phyloP scores from a whole-genome alignment of 2,113 vertebrate genomes.

The Turdus rufiventris region DNA sequence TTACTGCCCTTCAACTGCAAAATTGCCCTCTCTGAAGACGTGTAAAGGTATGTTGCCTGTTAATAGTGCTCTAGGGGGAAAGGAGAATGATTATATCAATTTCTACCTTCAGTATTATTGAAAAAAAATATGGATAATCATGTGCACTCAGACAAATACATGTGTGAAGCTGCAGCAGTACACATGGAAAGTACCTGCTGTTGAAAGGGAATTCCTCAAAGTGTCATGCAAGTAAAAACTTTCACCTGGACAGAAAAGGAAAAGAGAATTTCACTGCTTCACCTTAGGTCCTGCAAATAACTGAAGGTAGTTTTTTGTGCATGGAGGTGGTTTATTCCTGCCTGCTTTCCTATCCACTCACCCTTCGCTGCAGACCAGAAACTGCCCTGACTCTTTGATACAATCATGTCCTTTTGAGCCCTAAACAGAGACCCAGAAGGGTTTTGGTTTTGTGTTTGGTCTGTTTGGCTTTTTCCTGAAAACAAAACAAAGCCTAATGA shows the following conservation, averaged over 20 bases:
- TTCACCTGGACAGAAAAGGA: neutral
- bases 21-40: neutral
- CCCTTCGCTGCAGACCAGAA: neutral
- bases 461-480: neutral
- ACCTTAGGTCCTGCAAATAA: neutral
- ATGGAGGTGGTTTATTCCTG: neutral
- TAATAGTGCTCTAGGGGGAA: neutral
- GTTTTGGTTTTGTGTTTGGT: neutral
- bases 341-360: neutral
- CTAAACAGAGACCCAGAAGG: neutral
- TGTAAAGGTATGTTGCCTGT: neutral
- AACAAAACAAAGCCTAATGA: neutral
- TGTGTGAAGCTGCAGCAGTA: neutral
- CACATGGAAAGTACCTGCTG: neutral
- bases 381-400: neutral
- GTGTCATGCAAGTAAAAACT: neutral
- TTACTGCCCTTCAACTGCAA: neutral
- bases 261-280: neutral
- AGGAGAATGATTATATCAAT: neutral
- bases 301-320: neutral
- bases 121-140: neutral
- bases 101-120: neutral
- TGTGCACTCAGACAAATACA: neutral
- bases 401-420: neutral
- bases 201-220: conserved; percentile 43